Evolutionary conservation across 2,888 invertebrate species (phyloP).

Genomic region (Timema cristinae): DNA sequence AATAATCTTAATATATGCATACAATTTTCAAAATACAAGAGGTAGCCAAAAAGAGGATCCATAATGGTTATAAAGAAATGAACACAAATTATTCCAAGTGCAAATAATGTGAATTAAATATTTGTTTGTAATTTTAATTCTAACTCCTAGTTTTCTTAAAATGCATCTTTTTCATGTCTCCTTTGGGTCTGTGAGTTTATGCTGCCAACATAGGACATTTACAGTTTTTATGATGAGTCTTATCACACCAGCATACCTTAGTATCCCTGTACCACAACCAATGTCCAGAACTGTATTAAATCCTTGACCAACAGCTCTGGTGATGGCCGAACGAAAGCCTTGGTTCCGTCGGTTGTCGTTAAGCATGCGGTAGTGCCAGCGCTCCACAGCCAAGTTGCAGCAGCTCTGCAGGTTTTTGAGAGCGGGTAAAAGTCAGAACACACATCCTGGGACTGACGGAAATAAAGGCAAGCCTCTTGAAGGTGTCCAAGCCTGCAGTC

Average conservation of each 20-base stretch:
- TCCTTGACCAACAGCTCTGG: constrained; percentile 48
- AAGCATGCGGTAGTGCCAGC: constrained; percentile 82
- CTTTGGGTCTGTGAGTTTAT: no score
- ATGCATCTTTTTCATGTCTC: no score
- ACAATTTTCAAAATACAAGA: no score
- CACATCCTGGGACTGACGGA: constrained; percentile 50
- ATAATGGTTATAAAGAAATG: no score
- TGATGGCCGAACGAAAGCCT: constrained; percentile 61
- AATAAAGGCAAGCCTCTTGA: constrained; percentile 55
- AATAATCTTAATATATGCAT: no score
- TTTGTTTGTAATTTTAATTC: no score
- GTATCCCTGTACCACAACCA: constrained; percentile 71
- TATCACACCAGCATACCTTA: constrained; percentile 46
- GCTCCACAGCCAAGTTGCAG: constrained; percentile 63
- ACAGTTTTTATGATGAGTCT: no score
- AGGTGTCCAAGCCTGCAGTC: constrained; percentile 43
- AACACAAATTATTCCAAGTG: no score
- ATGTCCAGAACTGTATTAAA: constrained; percentile 63
- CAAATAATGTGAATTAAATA: no score
- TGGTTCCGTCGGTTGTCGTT: constrained; percentile 68
- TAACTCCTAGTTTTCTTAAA: no score
- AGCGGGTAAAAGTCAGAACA: constrained; percentile 54
- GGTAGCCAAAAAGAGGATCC: no score
- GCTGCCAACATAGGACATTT: no score
- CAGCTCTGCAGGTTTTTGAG: constrained; percentile 65